Base-by-base conservation (phyloP, 2,797 vertebrate species). In the Stomatorhinus walkeri region DNA sequence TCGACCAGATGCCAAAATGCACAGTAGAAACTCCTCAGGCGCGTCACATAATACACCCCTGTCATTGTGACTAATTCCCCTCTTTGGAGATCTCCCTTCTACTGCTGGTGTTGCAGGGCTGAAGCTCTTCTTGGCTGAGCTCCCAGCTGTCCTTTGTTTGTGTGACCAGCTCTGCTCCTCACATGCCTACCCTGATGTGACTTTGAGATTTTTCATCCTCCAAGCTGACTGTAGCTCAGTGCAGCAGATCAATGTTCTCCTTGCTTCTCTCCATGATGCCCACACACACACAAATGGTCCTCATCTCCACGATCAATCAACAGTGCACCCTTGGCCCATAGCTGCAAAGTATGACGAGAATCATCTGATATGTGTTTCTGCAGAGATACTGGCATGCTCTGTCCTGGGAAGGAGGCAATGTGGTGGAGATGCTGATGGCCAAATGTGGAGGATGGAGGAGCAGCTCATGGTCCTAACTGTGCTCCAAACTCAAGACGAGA, bases 1-100 rank as follows among this genome's bases (percentile, higher is more conserved):
- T 93, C 94, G 94, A 95, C 95, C 95, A 93, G 94, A 94, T 94
- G 94, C 94, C 93, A 93, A 92, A 93, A 91, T 94, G 64, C 64
- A 72, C 32, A 79, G 72, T n/a, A 79, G 72, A 79, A 79, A 43
- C 36, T 40, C 64, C 28, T 72, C 64, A 72, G 64, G 64, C 64
- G 4, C 12, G 64, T 72, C 36, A 79, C 72, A 43, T 79, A 79
- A 79, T 79, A 43, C 36, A n/a, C 36, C 28, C 72, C 36, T 79
- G 72, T 79, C 72, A 79, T 43, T 79, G 32, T 79, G 36, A 43
- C 32, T 79, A 79, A 79, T 43, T 79, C 36, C 36, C 19, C 72
- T 79, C 64, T 72, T 72, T 72, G 64, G 36, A 72, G 64, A 72
- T 72, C 64, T 72, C 64, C 64, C 64, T 72, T 72, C 64, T 72